Evolutionary conservation across 2,888 invertebrate genomes (phyloP).

Genomic region (Aphidoletes aphidimyza): DNA sequence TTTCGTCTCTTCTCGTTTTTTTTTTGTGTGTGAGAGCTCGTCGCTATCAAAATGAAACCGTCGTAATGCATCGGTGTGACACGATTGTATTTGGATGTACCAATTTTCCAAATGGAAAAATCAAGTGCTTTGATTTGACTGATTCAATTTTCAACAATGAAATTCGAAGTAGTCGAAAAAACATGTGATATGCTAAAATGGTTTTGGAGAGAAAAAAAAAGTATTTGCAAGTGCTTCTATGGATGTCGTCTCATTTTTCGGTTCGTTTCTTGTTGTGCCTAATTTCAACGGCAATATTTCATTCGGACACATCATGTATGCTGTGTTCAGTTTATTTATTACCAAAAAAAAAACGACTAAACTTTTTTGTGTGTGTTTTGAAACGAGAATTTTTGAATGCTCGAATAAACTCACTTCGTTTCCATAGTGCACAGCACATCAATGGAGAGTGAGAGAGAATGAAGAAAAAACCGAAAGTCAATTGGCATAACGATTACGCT

Average conservation of each 20-base stretch:
- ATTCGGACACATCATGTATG: not conserved
- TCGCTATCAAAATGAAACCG: not conserved
- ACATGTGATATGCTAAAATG: no score
- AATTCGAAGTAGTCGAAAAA: no score
- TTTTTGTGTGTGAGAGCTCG: not conserved
- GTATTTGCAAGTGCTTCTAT: not conserved
- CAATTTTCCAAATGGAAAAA: slow-evolving; percentile 41
- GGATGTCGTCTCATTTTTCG: not conserved
- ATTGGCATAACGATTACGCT: slow-evolving; percentile 47
- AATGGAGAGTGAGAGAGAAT: not conserved
- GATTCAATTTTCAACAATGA: slow-evolving; percentile 36
- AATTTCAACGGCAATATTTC: not conserved
- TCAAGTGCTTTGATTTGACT: slow-evolving; percentile 40
- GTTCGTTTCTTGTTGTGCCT: not conserved
- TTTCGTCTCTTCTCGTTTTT: not conserved
- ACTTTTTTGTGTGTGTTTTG: no score
- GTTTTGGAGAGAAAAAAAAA: not conserved
- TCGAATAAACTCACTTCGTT: not conserved
- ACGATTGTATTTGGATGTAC: not conserved
- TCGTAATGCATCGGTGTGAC: not conserved
- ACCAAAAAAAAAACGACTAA: not conserved
- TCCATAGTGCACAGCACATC: not conserved
- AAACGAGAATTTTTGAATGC: no score
- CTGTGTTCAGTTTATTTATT: not conserved
- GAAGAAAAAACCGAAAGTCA: not conserved